A percentile compares a stretch with the other conserved stretches of the same genome.
Conservation (phyloP, 1,140 invertebrate genomes). For the Orussus abietinus region DNA sequence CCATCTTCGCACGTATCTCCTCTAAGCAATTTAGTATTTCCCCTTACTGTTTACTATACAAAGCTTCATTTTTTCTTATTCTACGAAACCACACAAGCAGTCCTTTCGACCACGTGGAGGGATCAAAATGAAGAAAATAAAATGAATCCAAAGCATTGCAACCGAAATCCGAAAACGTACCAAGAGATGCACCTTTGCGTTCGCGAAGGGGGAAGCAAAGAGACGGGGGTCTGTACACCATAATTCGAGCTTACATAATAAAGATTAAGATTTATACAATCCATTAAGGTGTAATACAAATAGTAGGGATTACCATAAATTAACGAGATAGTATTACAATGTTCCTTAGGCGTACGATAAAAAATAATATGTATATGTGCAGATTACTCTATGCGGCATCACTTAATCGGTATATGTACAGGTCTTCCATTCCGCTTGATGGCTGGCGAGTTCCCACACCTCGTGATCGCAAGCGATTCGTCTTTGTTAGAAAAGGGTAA, state of each 20-base stretch:
- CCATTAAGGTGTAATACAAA: slow-evolving; percentile 25
- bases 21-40: too few species aligned
- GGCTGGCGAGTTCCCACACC: neutral
- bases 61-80: too few species aligned
- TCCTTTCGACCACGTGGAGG: too few species aligned
- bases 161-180: too few species aligned
- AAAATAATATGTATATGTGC: slow-evolving; percentile 26
- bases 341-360: slow-evolving; percentile 26
- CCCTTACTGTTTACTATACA: too few species aligned
- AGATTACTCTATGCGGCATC: slow-evolving; percentile 18
- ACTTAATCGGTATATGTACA: slow-evolving; percentile 28
- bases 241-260: slow-evolving; percentile 31
- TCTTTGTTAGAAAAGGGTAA: slow-evolving; percentile 9
- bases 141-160: too few species aligned
- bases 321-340: slow-evolving; percentile 17
- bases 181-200: too few species aligned
- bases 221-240: too few species aligned
- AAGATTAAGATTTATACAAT: slow-evolving; percentile 38
- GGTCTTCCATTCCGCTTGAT: slow-evolving; percentile 11
- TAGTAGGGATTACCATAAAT: slow-evolving; percentile 23
- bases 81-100: too few species aligned
- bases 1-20: too few species aligned
- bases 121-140: too few species aligned
- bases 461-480: slow-evolving; percentile 10
- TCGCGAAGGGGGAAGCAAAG: too few species aligned